These are phyloP conservation scores for Drosophila nigromelanica DNA, from an alignment of 1,140 invertebrate species.

Conservation along the genomic window DNA sequence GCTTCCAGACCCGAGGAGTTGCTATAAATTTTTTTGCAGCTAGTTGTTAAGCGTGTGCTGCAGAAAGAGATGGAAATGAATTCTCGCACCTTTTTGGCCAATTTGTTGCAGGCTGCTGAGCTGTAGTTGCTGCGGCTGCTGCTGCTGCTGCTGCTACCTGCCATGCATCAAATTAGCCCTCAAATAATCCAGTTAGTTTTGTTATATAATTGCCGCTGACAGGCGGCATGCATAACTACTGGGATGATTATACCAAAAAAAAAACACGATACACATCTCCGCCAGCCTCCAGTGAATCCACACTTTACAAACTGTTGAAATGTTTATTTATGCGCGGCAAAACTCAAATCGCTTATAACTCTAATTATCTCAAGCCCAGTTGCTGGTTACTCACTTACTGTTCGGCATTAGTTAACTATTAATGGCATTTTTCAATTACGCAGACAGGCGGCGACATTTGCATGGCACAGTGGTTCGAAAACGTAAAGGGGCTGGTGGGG, in stretches of 20 bases:
- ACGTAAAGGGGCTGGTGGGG: too few species aligned
- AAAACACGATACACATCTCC: constrained; percentile 2
- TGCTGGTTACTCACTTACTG: constrained; percentile 16
- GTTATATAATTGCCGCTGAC: constrained; percentile 75
- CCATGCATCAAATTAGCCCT: constrained; percentile 71
- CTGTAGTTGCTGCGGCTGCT: constrained; percentile 11
- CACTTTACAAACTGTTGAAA: constrained; percentile 31
- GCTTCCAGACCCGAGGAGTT: constrained; percentile 32
- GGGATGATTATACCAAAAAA: constrained; percentile 40
- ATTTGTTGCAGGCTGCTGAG: constrained; percentile 59
- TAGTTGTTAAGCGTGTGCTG: constrained; percentile 6
- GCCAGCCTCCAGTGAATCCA: not conserved
- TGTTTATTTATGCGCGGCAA: constrained; percentile 59
- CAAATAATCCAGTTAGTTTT: constrained; percentile 75
- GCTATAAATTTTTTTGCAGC: constrained; percentile 39
- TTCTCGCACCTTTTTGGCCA: constrained; percentile 72
- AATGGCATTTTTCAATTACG: constrained; percentile 79
- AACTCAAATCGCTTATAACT: constrained; percentile 37
- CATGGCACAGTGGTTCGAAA: constrained; percentile 48
- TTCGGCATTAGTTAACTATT: constrained; percentile 61
- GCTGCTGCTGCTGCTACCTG: constrained; percentile 26
- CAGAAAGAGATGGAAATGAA: constrained; percentile 41
- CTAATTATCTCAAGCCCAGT: constrained; percentile 56
- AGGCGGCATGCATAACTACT: constrained; percentile 46
- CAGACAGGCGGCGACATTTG: constrained; percentile 70